Conservation (phyloP, 2,113 vertebrate genomes). For the Patagioenas fasciata region DNA sequence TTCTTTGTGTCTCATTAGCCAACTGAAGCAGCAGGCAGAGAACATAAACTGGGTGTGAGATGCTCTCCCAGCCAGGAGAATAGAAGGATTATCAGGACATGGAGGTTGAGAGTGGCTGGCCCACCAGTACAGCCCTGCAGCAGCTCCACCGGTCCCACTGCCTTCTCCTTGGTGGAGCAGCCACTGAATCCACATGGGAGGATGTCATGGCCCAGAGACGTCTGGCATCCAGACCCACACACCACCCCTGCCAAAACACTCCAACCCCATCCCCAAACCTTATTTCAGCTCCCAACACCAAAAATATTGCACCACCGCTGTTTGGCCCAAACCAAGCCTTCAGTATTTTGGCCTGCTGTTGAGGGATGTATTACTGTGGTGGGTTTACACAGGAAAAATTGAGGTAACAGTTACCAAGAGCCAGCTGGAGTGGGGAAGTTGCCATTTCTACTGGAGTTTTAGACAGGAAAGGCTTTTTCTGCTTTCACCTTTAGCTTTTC, state of each 20-base stretch:
- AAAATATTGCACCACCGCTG: neutral
- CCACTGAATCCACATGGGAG: rapidly evolving
- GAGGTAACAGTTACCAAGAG: neutral
- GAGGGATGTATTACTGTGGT: neutral
- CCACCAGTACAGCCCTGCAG: neutral
- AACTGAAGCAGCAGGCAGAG: neutral
- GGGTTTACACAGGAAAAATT: neutral
- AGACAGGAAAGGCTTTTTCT: neutral
- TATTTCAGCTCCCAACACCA: neutral
- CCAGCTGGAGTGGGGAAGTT: neutral
- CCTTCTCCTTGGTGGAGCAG: neutral
- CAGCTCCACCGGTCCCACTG: neutral
- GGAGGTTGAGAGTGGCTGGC: neutral
- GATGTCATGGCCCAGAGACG: rapidly evolving
- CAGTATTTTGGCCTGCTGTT: neutral
- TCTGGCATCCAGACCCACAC: neutral
- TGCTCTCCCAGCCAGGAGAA: neutral
- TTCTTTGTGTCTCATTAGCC: neutral
- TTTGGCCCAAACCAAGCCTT: neutral
- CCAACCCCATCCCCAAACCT: neutral
- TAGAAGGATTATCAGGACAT: neutral
- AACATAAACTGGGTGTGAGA: neutral
- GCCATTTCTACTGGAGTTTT: neutral
- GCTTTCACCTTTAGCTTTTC: neutral
- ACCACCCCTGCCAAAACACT: neutral